Base-by-base conservation (phyloP, 53 echinoderm and acorn worm genomes). In the Henricia sp. region DNA sequence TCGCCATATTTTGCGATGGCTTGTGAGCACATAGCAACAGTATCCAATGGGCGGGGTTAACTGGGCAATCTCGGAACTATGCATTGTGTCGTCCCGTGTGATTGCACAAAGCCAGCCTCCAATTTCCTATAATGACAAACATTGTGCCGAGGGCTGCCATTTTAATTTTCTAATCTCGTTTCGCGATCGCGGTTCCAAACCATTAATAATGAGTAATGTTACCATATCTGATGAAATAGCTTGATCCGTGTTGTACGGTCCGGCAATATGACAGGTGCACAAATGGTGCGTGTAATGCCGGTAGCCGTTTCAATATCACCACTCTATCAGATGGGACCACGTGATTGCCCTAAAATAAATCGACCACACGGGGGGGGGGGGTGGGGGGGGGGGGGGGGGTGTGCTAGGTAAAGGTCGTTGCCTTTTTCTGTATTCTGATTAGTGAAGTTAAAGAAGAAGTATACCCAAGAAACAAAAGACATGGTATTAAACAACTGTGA, bases 281-380 rank as follows among this genome's bases (percentile, higher is more conserved):
- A 26, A n/a, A 16, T 38, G 30, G 54, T 20, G 29, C 73, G 73
- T 73, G 73, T 35, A 52, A 21, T 35, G 37, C 73, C 73, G 27
- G 26, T 26, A 54, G 73, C 73, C 12, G 4, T 27, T 73, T 54
- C 67, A 73, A 35, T 55, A 54, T 73, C 73, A 9, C 42, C 20
- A 19, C 38, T 52, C 24, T 3, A 54, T 52, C 37, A 38, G 28
- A 40, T 17, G 68, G 19, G 40, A 12, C 43, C 68, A 43, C 43
- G 68, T 68, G 41, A 42, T 19, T 44, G 13, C n/a, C 12, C 39
- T 67, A 67, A 38, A 67, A 38, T 39, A 38, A 37, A 37, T 67
- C 20, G 38, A 6, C 25, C 20, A 67, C 20, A 11, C 37, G 39
- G 39, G 13, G 34, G 34, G 17, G 62, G 1, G 30, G 3, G 28